Base-by-base conservation (phyloP, 2,113 vertebrate species). In the Phoenicopterus ruber region DNA sequence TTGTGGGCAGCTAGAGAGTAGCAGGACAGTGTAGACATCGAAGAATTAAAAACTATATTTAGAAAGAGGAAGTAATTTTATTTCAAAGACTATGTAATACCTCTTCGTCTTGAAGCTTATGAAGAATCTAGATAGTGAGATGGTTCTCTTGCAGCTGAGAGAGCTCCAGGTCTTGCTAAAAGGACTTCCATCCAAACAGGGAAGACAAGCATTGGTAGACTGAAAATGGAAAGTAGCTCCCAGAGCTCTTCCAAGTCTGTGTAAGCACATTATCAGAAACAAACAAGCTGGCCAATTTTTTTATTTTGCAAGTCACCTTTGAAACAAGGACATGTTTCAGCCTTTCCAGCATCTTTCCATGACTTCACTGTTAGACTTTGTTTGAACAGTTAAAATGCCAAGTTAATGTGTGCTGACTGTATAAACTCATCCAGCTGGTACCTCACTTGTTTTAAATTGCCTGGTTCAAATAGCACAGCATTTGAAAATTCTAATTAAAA, bases 321-420 rank as follows among this genome's bases (percentile, higher is more conserved):
- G 63, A 73, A 90, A 73, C 82, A 96, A 88, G 84, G 82, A 72
- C 57, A 7, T 21, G 10, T 79, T 96, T 89, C 84, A 89, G 54
- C 52, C 32, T 91, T 91, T 83, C 40, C 82, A 73, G 24, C 32
- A 18, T 72, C 82, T 91, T 91, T 90, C 80, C n/a, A 32, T 94
- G 4, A 91, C 76, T 90, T 82, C 62, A 88, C 74, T 84, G 86
- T 94, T 93, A 72, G 63, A 34, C 36, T 76, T 91, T 70, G 86
- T 96, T 95, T 95, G 66, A 91, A 76, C 36, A 82, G 54, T 73
- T 80, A 42, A 85, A 93, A 66, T 73, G 40, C 78, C 74, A 93
- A 38, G 74, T 77, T 84, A 72, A 44, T 86, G 58, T 88, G 44
- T 77, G 24, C 58, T 85, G 73, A n/a, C 42, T 88, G 28, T 69